phyloP scores from a whole-genome alignment of 2,113 vertebrate genomes.

The Pluvialis apricaria region DNA sequence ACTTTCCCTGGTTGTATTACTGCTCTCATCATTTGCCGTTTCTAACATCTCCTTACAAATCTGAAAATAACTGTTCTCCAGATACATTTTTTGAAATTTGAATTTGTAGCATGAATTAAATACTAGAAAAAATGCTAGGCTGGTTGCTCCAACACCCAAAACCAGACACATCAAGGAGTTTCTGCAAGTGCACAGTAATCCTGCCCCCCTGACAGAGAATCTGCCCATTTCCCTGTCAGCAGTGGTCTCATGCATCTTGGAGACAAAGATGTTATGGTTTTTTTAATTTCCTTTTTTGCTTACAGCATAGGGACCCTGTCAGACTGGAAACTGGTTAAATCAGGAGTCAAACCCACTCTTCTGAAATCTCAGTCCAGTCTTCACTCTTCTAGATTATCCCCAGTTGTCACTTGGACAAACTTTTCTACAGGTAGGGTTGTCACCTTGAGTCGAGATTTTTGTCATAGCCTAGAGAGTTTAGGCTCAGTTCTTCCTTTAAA shows the following conservation, averaged over 20 bases:
- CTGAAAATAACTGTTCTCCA: neutral
- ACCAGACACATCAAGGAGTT: neutral
- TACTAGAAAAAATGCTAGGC: neutral
- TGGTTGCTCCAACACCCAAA: neutral
- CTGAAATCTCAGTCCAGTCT: neutral
- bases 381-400: neutral
- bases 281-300: neutral
- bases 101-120: neutral
- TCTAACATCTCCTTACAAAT: neutral
- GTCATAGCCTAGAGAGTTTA: neutral
- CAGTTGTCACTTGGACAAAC: neutral
- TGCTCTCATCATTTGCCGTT: neutral
- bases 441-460: neutral
- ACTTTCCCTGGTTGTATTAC: neutral
- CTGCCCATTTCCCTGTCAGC: neutral
- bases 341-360: neutral
- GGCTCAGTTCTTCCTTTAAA: neutral
- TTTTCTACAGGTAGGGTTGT: neutral
- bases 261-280: neutral
- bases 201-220: neutral
- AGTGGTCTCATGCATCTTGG: neutral
- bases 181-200: neutral
- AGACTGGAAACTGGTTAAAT: neutral
- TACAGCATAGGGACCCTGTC: neutral
- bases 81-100: neutral